Evolutionary conservation across 2,888 invertebrate genomes (phyloP).

Genomic region (Lasioglossum calceatum): DNA sequence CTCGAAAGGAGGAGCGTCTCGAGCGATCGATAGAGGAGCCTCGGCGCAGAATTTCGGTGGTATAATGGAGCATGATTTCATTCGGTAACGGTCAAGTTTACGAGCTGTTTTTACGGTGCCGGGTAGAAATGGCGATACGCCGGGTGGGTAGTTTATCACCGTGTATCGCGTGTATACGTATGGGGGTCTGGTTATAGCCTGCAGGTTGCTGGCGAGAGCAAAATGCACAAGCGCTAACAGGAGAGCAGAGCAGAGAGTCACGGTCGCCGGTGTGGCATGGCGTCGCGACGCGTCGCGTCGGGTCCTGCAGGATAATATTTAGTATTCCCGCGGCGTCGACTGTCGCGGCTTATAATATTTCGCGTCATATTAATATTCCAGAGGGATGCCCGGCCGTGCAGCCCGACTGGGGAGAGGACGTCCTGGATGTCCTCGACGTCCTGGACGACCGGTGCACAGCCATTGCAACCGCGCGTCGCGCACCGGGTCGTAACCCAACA

Average conservation of each 20-base stretch:
- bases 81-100: slow-evolving; percentile 16
- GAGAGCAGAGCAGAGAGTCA: slow-evolving; percentile 13
- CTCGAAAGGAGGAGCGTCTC: not conserved
- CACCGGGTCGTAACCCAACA: slow-evolving; percentile 35
- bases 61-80: slow-evolving; percentile 18
- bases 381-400: slow-evolving; percentile 74
- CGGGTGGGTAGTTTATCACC: slow-evolving; percentile 61
- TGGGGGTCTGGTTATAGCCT: slow-evolving; percentile 27
- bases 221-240: slow-evolving; percentile 63
- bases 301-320: slow-evolving; percentile 81
- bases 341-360: slow-evolving; percentile 84
- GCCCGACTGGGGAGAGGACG: slow-evolving; percentile 53
- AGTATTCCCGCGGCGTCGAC: slow-evolving; percentile 82
- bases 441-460: slow-evolving; percentile 53
- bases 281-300: slow-evolving; percentile 21
- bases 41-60: not conserved
- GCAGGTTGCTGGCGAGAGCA: slow-evolving; percentile 61
- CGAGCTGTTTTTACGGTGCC: slow-evolving; percentile 28
- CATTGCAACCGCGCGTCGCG: slow-evolving; percentile 55
- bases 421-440: slow-evolving; percentile 32
- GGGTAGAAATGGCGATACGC: slow-evolving; percentile 42
- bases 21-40: not conserved
- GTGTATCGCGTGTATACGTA: slow-evolving; percentile 44
- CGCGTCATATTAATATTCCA: slow-evolving; percentile 84
- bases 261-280: not conserved